Evolutionary conservation across 2,888 invertebrate genomes (phyloP), one percentile per base, ranked within the genome.

Genomic region (Lepas anatifera): DNA sequence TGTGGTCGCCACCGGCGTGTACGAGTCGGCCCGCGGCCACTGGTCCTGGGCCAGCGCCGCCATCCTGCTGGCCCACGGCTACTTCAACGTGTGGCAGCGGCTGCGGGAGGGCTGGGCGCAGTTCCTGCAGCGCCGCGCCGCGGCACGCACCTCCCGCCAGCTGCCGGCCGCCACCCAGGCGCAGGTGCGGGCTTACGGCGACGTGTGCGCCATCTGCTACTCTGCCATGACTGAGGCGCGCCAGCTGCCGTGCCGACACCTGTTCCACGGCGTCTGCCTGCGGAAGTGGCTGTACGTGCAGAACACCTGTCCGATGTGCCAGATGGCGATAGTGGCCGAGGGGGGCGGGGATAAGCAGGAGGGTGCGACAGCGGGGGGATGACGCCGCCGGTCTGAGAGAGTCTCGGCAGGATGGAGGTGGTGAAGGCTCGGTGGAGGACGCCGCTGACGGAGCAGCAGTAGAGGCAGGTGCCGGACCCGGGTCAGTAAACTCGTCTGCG

Each of bases 141-240:
- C 83, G 6, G 81, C 80, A 0, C 78, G 79, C 71, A 82, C 82
- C 74, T 80, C 83, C 35, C 79, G 80, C 71, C 78, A 78, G 0
- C 74, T 84, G 52, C 81, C 81, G 3, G 74, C 76, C 27, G 83
- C 83, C 0, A 77, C 80, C 29, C 73, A 72, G 37, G 78, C 79
- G 39, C 79, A 82, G 72, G 74, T 84, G 39, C 73, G 75, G 52
- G 71, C 75, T 35, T 77, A 78, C 71, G 78, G 80, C 73, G 83
- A 83, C 73, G 80, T 84, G 0, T 84, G 84, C 76, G 80, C 83
- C 29, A 84, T 84, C 69, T 84, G 84, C 76, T 83, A 81, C 75
- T 79, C 79, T 58, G 78, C 78, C 32, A 80, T 82, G 78, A 76
- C 74, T 16, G 73, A 75, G 13, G 81, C 81, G 0, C 76, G 81